Base-by-base conservation (phyloP, 2,797 vertebrate genomes). In the Sphenopsis melanotis region DNA sequence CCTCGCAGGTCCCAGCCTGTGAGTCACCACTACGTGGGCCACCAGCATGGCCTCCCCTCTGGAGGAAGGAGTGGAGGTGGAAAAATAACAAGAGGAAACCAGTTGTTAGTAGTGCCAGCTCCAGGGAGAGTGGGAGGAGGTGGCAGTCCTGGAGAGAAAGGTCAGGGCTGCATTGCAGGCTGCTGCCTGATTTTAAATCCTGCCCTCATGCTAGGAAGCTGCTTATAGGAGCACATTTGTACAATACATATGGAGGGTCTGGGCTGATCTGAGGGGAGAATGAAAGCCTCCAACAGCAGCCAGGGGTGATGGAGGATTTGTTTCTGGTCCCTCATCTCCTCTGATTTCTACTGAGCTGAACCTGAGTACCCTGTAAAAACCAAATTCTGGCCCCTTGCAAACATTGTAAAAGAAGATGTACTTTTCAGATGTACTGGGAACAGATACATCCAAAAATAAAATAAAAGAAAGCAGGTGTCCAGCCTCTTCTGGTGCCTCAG, bases 21-120 rank as follows among this genome's bases (percentile, higher is more conserved):
- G 94, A 96, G 84, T 96, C 94, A 96, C 90, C 0, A 0, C 30
- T 94, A 92, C 16, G 63, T 94, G 90, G 95, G 94, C 89, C 94
- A 95, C 93, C 90, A 88, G 77, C 89, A 93, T 8, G 2, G 90
- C 86, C 95, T 96, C 95, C 72, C 66, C 91, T 93, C 92, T 79
- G 70, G 78, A 96, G 71, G 91, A 94, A 95, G 74, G 26, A 84
- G 70, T 9, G 24, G 89, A 95, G 87, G 77, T 94, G 90, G 94
- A 93, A 96, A 91, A 96, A 93, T 84, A 95, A 90, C 86, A 86
- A 86, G 86, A 97, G 90, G 89, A 93, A 96, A 95, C 86, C 76
- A 94, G 89, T 17, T 75, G 71, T 87, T 86, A 87, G 90, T 87
- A 92, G 84, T 63, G 89, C 91, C 95, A 96, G 89, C 84, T 72